Base-by-base conservation (phyloP, 2,888 invertebrate species). In the Troides oblongomaculatus region DNA sequence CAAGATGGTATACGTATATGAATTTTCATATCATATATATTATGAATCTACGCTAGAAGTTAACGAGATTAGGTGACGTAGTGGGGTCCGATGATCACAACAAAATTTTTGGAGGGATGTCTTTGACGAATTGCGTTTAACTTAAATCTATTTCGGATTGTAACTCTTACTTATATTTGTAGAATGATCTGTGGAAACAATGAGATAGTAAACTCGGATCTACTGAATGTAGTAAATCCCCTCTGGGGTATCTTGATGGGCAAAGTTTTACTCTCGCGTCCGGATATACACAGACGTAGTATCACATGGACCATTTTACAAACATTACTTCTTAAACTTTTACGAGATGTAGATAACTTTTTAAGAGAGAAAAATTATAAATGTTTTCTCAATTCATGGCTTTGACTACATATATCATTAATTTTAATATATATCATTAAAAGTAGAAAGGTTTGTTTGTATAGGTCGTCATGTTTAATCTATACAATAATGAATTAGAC, bases 1-100 rank as follows among this genome's bases (percentile, higher is more conserved):
- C 81, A 81, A 81, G 74, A 71, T 73, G 73, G 81, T 81, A 82
- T 81, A 81, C 81, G 80, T 78, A 74, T 73, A 70, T 74, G 68
- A 69, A 75, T 71, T 72, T 69, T 77, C 75, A 78, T 78, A 79
- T 78, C 79, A 75, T 69, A 64, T 70, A 72, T 62, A 17, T 62
- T 59, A 64, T 50, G 14, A 50, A 46, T 65, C 62, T 70, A 71
- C 64, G 66, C 68, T 71, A 72, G 46, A 18, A 63, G 64, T 53
- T 36, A 56, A 21, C 30, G 4, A 53, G 36, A 57, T 57, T 43
- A 17, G 62, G 60, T 62, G 43, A 43, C 23, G 30, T 59, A 66
- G 36, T 39, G 14, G 5, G 10, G 36, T 30, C 53, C 30, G 18
- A 50, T 60, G 46, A 61, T 36, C 25, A 30, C 25, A 57, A 7